phyloP scores from a whole-genome alignment of 2,113 vertebrate species.

The Felis chaus region DNA sequence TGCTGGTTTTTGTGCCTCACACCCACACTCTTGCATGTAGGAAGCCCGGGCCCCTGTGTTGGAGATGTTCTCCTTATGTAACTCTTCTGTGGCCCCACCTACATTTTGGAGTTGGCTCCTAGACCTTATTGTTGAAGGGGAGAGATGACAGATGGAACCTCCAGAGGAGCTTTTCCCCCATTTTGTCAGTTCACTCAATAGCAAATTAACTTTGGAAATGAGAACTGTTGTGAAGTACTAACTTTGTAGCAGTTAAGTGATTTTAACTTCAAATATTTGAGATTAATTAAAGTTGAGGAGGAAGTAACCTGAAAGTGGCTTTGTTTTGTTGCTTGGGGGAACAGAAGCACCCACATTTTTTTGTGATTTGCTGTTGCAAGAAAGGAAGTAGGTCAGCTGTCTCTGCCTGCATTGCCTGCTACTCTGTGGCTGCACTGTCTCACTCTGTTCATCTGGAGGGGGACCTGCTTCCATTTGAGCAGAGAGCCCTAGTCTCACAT shows the following conservation, averaged over 20 bases:
- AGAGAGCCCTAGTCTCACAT: background rate
- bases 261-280: background rate
- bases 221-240: background rate
- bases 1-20: background rate
- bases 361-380: background rate
- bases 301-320: background rate
- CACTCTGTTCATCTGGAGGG: background rate
- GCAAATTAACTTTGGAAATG: slow-evolving; percentile 1
- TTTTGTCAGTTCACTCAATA: background rate
- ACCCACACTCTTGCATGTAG: background rate
- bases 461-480: background rate
- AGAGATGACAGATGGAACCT: background rate
- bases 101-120: background rate
- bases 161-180: background rate
- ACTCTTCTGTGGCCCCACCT: background rate
- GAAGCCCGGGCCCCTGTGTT: background rate
- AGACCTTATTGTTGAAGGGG: background rate
- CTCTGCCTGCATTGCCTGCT: background rate
- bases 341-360: background rate
- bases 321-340: background rate
- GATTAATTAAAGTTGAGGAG: background rate
- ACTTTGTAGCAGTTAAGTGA: background rate
- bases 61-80: background rate
- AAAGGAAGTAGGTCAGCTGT: background rate
- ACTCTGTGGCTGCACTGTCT: background rate